These are phyloP conservation scores for Holothuria glaberrima DNA, from an alignment of 35 echinoderm and acorn worm genomes.

Conservation along the genomic window DNA sequence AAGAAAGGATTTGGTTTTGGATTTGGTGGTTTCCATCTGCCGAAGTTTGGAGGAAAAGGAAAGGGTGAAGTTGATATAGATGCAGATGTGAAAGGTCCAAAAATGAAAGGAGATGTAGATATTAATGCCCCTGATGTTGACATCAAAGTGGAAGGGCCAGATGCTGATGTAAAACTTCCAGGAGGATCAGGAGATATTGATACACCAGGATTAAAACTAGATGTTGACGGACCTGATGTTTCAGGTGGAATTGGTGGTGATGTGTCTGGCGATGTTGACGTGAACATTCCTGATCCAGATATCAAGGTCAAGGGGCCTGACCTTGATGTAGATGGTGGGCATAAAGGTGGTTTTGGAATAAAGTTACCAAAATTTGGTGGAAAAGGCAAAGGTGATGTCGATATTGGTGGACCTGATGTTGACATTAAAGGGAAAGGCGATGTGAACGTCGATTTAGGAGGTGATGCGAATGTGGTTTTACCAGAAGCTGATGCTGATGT, in stretches of 20 bases:
- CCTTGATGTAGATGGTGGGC: not conserved
- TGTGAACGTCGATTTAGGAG: slow-evolving; percentile 34
- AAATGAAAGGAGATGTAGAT: slow-evolving; percentile 56
- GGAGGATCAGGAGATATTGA: slow-evolving; percentile 15
- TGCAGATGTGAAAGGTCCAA: slow-evolving; percentile 22
- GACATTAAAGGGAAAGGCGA: slow-evolving; percentile 42
- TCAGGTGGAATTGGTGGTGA: slow-evolving; percentile 59
- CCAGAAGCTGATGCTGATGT: slow-evolving; percentile 54
- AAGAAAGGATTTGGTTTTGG: slow-evolving; percentile 57
- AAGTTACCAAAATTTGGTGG: not conserved
- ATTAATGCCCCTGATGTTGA: slow-evolving; percentile 35
- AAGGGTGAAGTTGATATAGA: slow-evolving; percentile 33
- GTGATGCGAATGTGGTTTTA: slow-evolving; percentile 20
- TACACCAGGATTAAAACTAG: slow-evolving; percentile 50
- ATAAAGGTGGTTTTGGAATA: slow-evolving; percentile 26
- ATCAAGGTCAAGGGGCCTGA: slow-evolving; percentile 7
- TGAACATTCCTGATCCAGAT: slow-evolving; percentile 41
- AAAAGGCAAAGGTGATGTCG: slow-evolving; percentile 65
- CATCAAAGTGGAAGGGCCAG: slow-evolving; percentile 43
- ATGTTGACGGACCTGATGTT: slow-evolving; percentile 54
- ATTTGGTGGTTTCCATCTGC: slow-evolving; percentile 48
- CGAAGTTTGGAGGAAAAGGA: slow-evolving; percentile 50
- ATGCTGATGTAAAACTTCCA: slow-evolving; percentile 37
- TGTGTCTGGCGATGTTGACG: slow-evolving; percentile 34
- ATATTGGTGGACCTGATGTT: slow-evolving; percentile 68